Conservation (phyloP, 2,113 vertebrate genomes). For the Geothlypis trichas region DNA sequence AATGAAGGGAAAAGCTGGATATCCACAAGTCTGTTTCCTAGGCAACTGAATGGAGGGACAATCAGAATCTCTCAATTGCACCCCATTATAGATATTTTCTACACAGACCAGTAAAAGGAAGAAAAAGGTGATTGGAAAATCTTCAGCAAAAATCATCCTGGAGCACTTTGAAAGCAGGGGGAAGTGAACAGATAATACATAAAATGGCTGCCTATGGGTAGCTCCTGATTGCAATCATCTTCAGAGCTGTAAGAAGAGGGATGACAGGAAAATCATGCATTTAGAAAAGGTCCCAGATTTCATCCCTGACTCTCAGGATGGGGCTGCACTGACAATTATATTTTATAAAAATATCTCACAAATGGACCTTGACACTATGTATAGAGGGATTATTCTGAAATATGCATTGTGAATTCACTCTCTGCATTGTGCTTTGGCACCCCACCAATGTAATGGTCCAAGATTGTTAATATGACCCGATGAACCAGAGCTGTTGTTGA, state of each 20-base stretch:
- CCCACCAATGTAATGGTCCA: background rate
- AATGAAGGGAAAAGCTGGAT: constrained; percentile 66
- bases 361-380: background rate
- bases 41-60: constrained; percentile 72
- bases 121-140: constrained; percentile 17
- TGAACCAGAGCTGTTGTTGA: constrained; percentile 3
- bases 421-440: background rate
- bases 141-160: constrained; percentile 5
- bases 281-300: background rate
- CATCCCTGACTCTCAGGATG: background rate
- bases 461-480: constrained; percentile 9
- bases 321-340: background rate
- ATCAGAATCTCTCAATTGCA: constrained; percentile 60
- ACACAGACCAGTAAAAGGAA: constrained; percentile 40
- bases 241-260: background rate
- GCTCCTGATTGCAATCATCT: constrained; percentile 6
- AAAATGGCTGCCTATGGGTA: background rate
- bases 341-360: background rate
- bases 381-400: background rate
- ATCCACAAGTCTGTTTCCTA: constrained; percentile 74
- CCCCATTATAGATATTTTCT: constrained; percentile 55
- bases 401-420: background rate
- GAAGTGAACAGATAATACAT: background rate
- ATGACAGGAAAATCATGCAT: background rate
- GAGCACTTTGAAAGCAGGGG: constrained; percentile 11